These are phyloP conservation scores for Acronicta psi DNA, from an alignment of 2,888 invertebrate species.

Conservation along the genomic window DNA sequence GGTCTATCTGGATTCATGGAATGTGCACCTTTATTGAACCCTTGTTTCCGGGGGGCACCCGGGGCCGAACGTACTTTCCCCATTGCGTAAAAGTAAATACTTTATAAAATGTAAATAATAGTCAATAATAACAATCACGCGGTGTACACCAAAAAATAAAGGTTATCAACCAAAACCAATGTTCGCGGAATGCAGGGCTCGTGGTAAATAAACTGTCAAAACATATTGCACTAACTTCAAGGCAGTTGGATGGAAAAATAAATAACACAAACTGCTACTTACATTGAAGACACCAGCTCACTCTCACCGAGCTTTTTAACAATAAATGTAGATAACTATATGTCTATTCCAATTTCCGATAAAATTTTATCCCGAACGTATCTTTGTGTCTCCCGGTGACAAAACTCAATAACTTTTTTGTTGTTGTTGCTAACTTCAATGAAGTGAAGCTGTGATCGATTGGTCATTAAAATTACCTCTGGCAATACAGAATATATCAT, in stretches of 20 bases:
- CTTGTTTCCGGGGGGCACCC: constrained; percentile 94
- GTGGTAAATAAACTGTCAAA: constrained; percentile 4
- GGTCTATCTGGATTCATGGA: constrained; percentile 98
- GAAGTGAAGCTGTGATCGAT: constrained; percentile 19
- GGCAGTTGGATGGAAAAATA: constrained; percentile 15
- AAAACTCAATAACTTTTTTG: constrained; percentile 5
- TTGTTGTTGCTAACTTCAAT: constrained; percentile 35
- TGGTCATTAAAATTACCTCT: constrained; percentile 5
- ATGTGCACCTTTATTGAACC: constrained; percentile 95
- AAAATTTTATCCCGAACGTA: too few relatives aligned
- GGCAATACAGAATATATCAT: constrained; percentile 10
- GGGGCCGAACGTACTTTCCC: constrained; percentile 92
- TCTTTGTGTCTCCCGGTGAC: too few relatives aligned
- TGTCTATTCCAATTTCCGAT: background rate
- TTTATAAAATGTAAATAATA: constrained; percentile 18
- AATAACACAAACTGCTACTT: constrained; percentile 16
- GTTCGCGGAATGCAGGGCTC: constrained; percentile 30
- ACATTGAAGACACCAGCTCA: constrained; percentile 8
- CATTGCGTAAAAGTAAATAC: constrained; percentile 83
- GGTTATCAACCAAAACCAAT: constrained; percentile 44
- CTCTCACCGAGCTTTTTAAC: background rate
- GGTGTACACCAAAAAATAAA: constrained; percentile 29
- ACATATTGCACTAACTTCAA: constrained; percentile 44
- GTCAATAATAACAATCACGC: constrained; percentile 45
- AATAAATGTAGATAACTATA: background rate